phyloP scores from a whole-genome alignment of 2,113 vertebrate species.

The Sinocyclocheilus grahami region DNA sequence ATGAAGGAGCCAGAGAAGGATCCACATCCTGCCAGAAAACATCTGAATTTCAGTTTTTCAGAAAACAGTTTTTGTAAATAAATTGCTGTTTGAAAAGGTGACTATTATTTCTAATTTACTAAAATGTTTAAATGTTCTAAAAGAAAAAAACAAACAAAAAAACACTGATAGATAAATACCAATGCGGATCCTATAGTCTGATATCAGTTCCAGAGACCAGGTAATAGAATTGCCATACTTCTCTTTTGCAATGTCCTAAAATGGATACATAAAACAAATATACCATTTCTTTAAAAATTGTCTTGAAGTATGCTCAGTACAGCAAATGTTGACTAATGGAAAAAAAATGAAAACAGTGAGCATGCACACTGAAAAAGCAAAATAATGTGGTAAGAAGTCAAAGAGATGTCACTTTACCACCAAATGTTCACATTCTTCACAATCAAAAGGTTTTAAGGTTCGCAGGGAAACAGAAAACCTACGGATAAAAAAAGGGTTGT shows the following conservation, averaged over 20 bases:
- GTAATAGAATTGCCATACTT: slow-evolving; percentile 75
- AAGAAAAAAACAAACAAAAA: neutral
- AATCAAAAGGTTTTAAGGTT: slow-evolving; percentile 88
- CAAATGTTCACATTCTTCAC: slow-evolving; percentile 80
- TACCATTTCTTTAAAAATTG: neutral
- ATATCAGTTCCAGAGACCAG: slow-evolving; percentile 84
- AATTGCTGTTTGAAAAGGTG: neutral
- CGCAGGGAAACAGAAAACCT: slow-evolving; percentile 82
- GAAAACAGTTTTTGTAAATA: neutral
- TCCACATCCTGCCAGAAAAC: slow-evolving; percentile 77
- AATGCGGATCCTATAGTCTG: slow-evolving; percentile 84
- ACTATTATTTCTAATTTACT: neutral
- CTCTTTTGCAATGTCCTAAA: slow-evolving; percentile 82
- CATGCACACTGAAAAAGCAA: neutral
- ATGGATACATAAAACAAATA: neutral
- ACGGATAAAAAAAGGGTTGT: slow-evolving; percentile 24
- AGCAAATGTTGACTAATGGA: neutral
- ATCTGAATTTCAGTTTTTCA: slow-evolving; percentile 4
- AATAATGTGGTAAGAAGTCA: neutral
- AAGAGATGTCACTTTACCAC: slow-evolving; percentile 75
- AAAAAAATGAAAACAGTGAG: neutral
- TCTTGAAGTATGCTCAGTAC: neutral
- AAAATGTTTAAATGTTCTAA: neutral
- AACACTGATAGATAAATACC: slow-evolving; percentile 67
- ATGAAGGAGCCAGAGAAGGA: slow-evolving; percentile 90